A percentile compares a stretch with the other conserved stretches of the same genome.
Evolutionary conservation across 1,140 invertebrate species (phyloP).

Genomic region (Drosophila quadrilineata): DNA sequence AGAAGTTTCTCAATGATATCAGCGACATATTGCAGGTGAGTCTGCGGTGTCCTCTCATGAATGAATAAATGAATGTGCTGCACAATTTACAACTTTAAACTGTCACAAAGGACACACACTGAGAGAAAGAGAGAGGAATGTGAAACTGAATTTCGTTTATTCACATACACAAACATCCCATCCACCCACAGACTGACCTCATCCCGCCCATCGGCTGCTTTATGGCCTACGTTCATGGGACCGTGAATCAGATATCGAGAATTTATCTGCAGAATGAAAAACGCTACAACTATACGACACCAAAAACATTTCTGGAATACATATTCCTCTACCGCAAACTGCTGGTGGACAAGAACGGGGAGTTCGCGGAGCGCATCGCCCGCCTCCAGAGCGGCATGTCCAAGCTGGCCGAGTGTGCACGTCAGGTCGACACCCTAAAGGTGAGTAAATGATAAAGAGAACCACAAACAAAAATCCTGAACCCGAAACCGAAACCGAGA

Average conservation of each 20-base stretch:
- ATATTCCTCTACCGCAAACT: slow-evolving; percentile 94
- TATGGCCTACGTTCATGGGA: slow-evolving; percentile 95
- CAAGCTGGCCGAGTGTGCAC: slow-evolving; percentile 92
- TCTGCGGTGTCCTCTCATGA: not conserved
- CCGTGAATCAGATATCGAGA: slow-evolving; percentile 93
- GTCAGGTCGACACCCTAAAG: slow-evolving; percentile 87
- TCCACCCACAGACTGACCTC: too few relatives aligned
- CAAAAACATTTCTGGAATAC: slow-evolving; percentile 97
- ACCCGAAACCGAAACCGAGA: too few relatives aligned
- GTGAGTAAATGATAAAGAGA: slow-evolving; percentile 68
- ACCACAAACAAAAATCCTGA: not conserved
- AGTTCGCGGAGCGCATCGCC: slow-evolving; percentile 89
- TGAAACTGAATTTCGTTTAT: slow-evolving; percentile 14
- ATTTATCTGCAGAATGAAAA: slow-evolving; percentile 93
- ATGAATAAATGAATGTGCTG: slow-evolving; percentile 49
- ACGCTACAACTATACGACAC: slow-evolving; percentile 97
- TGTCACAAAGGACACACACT: slow-evolving; percentile 41
- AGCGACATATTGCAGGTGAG: slow-evolving; percentile 86
- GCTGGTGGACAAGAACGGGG: slow-evolving; percentile 88
- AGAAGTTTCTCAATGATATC: slow-evolving; percentile 90
- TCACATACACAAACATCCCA: slow-evolving; percentile 80
- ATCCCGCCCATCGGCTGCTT: slow-evolving; percentile 87
- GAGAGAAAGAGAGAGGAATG: slow-evolving; percentile 47
- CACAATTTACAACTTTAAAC: slow-evolving; percentile 59
- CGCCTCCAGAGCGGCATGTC: slow-evolving; percentile 94